Conservation (phyloP, 2,888 invertebrate genomes). For the Meteorus colon region DNA sequence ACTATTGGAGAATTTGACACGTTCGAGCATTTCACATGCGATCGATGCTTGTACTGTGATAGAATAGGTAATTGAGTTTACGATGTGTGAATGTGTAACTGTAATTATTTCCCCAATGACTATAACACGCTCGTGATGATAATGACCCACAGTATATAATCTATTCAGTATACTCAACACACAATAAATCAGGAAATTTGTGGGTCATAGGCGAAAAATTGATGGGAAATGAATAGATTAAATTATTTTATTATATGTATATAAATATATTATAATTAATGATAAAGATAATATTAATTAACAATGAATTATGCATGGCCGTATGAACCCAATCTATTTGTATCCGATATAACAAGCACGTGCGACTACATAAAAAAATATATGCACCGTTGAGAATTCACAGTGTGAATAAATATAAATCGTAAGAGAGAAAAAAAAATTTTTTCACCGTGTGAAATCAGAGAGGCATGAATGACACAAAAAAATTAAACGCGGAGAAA, state of each 20-base stretch:
- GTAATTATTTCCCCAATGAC: conserved; percentile 42
- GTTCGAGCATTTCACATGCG: conserved; percentile 37
- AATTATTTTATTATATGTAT: not conserved
- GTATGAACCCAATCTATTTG: not conserved
- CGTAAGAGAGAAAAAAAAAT: conserved; percentile 18
- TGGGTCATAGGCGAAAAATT: not conserved
- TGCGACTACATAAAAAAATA: not conserved
- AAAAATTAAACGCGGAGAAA: conserved; percentile 21
- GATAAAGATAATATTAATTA: not conserved
- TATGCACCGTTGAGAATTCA: not conserved
- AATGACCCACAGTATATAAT: not conserved
- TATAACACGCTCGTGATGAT: not conserved
- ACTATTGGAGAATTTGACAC: conserved; percentile 25
- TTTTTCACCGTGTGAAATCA: conserved; percentile 21
- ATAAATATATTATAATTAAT: not conserved
- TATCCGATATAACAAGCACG: not conserved
- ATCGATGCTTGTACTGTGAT: conserved; percentile 33
- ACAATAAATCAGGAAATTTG: not conserved
- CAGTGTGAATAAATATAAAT: conserved; percentile 9
- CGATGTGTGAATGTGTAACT: conserved; percentile 21
- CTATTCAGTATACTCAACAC: conserved; percentile 8
- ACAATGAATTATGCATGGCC: not conserved
- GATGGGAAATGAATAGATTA: not conserved
- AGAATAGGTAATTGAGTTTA: conserved; percentile 36
- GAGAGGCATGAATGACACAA: conserved; percentile 22